These are phyloP conservation scores for Alaudala cheleensis DNA, from an alignment of 2,113 vertebrate genomes.

Conservation along the genomic window DNA sequence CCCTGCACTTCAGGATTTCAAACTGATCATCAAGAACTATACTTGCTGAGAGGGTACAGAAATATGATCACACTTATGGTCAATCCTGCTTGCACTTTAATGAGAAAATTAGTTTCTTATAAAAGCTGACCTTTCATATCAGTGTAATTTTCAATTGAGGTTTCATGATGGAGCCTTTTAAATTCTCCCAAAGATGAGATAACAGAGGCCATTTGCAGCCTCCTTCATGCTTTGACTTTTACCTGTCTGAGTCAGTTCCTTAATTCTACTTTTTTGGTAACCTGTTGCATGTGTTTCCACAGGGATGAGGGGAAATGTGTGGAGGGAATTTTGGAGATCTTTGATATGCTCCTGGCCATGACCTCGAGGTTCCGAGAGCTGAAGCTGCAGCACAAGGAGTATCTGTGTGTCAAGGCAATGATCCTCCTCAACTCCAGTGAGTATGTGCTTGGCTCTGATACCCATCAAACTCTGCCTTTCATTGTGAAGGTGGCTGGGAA, in stretches of 20 bases:
- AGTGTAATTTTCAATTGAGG: neutral
- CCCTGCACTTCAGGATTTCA: neutral
- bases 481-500: neutral
- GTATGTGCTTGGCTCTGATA: slow-evolving; percentile 50
- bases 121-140: neutral
- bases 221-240: neutral
- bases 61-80: neutral
- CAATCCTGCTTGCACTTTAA: neutral
- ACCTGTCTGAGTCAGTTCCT: neutral
- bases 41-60: neutral
- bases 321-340: slow-evolving; percentile 97
- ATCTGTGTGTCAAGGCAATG: slow-evolving; percentile 97
- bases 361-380: slow-evolving; percentile 93
- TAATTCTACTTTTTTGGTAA: neutral
- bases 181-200: neutral
- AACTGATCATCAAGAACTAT: neutral
- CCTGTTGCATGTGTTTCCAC: slow-evolving; percentile 45
- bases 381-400: slow-evolving; percentile 94
- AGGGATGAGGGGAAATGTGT: slow-evolving; percentile 97
- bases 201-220: neutral
- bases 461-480: neutral
- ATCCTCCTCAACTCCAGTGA: slow-evolving; percentile 98
- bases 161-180: neutral
- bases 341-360: slow-evolving; percentile 95
- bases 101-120: neutral